Percentiles rank a stretch among this genome's conserved stretches.
phyloP scores from a whole-genome alignment of 2,888 invertebrate species.

The Cephus runcator region DNA sequence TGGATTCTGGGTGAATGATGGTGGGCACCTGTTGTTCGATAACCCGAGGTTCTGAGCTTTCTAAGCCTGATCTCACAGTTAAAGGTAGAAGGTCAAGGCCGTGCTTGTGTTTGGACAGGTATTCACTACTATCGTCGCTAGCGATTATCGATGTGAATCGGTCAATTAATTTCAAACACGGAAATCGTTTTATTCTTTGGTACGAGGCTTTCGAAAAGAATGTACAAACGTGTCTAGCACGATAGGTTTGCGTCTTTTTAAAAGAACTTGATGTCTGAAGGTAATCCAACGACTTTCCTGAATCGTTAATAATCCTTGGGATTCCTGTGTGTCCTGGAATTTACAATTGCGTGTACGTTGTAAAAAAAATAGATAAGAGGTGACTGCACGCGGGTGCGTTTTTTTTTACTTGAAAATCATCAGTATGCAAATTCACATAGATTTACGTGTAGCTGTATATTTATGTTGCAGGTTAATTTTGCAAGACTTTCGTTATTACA shows the following conservation, averaged over 20 bases:
- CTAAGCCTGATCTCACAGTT: conserved; percentile 45
- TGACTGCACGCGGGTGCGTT: too few relatives aligned
- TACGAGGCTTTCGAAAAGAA: background rate
- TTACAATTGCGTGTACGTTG: background rate
- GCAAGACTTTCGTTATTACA: too few relatives aligned
- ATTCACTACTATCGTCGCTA: background rate
- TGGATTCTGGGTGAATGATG: background rate
- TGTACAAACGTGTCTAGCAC: background rate
- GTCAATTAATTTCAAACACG: background rate
- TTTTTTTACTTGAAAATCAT: too few relatives aligned
- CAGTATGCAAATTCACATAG: too few relatives aligned
- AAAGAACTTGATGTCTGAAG: background rate
- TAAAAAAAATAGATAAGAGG: too few relatives aligned
- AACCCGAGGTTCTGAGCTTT: conserved; percentile 31
- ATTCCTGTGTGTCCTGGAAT: background rate
- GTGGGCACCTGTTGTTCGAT: background rate
- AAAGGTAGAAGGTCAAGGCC: conserved; percentile 46
- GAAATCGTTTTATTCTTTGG: background rate
- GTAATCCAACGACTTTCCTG: background rate
- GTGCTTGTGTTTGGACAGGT: conserved; percentile 11
- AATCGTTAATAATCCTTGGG: background rate
- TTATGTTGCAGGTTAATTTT: too few relatives aligned
- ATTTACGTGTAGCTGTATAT: too few relatives aligned
- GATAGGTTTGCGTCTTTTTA: background rate
- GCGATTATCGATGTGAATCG: background rate